Percentiles rank a stretch among this genome's conserved stretches.
These are phyloP conservation scores for Clistopyga incitator DNA, from an alignment of 2,888 invertebrate species.

Conservation along the genomic window DNA sequence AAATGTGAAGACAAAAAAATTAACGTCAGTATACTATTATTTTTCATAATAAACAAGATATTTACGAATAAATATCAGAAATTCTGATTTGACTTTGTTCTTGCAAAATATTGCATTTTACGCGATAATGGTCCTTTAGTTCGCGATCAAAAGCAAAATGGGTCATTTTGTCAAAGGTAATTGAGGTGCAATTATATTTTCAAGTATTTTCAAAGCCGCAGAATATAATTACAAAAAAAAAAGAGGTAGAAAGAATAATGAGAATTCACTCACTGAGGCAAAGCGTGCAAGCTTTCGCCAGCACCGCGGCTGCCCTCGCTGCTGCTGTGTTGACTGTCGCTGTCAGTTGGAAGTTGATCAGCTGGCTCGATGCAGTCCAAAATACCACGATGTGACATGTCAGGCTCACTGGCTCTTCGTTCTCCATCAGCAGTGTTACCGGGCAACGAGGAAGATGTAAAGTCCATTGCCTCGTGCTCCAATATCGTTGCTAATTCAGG, in stretches of 20 bases:
- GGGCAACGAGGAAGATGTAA: slow-evolving; percentile 88
- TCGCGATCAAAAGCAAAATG: too few relatives aligned
- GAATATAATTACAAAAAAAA: not conserved
- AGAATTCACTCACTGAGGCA: slow-evolving; percentile 84
- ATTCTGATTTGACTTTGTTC: too few relatives aligned
- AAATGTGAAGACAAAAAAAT: too few relatives aligned
- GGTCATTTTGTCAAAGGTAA: too few relatives aligned
- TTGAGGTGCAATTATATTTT: too few relatives aligned
- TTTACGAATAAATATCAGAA: too few relatives aligned
- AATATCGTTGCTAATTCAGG: slow-evolving; percentile 96
- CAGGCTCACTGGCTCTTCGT: slow-evolving; percentile 82
- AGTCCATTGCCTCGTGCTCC: slow-evolving; percentile 96
- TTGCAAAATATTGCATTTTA: too few relatives aligned
- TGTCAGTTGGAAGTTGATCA: slow-evolving; percentile 81
- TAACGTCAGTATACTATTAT: too few relatives aligned
- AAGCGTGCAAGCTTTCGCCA: slow-evolving; percentile 85
- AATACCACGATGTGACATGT: slow-evolving; percentile 83
- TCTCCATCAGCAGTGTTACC: slow-evolving; percentile 85
- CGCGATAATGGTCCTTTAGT: too few relatives aligned
- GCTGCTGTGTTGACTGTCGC: slow-evolving; percentile 83
- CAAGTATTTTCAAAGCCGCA: too few relatives aligned
- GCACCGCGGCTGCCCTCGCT: slow-evolving; percentile 82
- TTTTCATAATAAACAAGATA: too few relatives aligned
- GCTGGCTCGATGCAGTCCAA: slow-evolving; percentile 81
- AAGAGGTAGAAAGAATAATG: not conserved